A percentile compares a stretch with the other conserved stretches of the same genome.
Conservation (phyloP, 1,140 invertebrate species). For the Saxidomus purpurata region DNA sequence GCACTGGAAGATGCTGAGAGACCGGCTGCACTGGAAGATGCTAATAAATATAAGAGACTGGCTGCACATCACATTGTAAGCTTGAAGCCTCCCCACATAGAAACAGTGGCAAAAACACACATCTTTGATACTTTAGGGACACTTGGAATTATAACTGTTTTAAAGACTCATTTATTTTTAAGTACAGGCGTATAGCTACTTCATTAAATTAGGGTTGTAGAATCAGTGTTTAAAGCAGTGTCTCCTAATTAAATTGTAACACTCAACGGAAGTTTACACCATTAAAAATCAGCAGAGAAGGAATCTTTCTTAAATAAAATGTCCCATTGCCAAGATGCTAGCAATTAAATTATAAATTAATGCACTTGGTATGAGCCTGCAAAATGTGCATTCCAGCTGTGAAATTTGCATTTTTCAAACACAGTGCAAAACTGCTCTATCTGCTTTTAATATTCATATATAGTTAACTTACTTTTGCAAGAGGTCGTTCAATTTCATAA, state of each 20-base stretch:
- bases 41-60: too few species aligned
- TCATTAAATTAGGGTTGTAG: background rate
- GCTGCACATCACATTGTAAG: too few species aligned
- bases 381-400: background rate
- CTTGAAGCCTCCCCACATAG: too few species aligned
- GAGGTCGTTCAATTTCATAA: background rate
- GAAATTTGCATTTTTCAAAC: background rate
- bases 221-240: conserved; percentile 2
- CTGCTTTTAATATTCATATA: background rate
- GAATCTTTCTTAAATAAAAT: background rate
- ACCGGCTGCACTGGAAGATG: too few species aligned
- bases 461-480: background rate
- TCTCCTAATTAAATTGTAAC: background rate
- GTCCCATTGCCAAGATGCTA: background rate
- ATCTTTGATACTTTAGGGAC: too few species aligned
- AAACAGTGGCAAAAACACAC: too few species aligned
- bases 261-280: background rate
- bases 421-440: background rate
- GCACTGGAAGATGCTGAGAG: too few species aligned
- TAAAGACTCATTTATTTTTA: background rate
- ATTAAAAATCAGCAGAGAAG: background rate
- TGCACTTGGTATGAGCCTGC: background rate
- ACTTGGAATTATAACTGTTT: too few species aligned
- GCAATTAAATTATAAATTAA: conserved; percentile 3
- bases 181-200: background rate